These are phyloP conservation scores for Azorinus chamasolen DNA, from an alignment of 2,888 invertebrate species.

Conservation along the genomic window DNA sequence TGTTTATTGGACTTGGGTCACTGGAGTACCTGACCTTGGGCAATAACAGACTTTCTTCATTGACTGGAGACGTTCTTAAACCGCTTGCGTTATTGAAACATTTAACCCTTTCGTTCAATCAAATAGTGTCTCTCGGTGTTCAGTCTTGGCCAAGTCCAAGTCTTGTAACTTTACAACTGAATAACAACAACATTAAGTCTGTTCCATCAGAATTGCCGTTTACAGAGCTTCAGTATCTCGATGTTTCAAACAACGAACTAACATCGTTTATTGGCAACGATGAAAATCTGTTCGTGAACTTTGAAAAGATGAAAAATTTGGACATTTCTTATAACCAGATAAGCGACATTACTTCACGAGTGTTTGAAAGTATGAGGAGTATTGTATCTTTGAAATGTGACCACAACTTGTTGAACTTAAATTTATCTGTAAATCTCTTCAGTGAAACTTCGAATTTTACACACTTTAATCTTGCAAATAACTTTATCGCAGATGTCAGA, in stretches of 20 bases:
- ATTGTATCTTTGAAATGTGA: constrained; percentile 27
- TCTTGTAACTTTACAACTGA: constrained; percentile 15
- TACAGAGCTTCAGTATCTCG: constrained; percentile 30
- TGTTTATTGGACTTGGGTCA: constrained; percentile 18
- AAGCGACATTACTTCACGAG: constrained; percentile 10
- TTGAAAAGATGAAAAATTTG: constrained; percentile 17
- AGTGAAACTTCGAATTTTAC: constrained; percentile 18
- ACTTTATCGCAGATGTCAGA: constrained; percentile 22
- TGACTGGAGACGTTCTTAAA: constrained; percentile 34
- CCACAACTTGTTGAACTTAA: constrained; percentile 23
- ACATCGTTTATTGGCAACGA: constrained; percentile 26
- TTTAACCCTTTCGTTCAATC: constrained; percentile 38
- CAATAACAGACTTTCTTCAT: constrained; percentile 19
- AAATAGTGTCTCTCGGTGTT: constrained; percentile 16
- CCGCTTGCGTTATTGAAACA: constrained; percentile 28
- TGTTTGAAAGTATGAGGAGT: constrained; percentile 23
- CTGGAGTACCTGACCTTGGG: constrained; percentile 22
- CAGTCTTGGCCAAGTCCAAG: constrained; percentile 35
- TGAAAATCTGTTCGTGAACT: constrained; percentile 28
- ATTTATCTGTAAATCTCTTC: constrained; percentile 22
- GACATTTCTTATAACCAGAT: constrained; percentile 50
- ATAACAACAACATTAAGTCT: constrained; percentile 25
- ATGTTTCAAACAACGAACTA: constrained; percentile 44
- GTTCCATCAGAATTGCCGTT: constrained; percentile 35
- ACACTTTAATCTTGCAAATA: constrained; percentile 35